phyloP scores from a whole-genome alignment of 1,140 invertebrate species.

The Rhynchophorus ferrugineus region DNA sequence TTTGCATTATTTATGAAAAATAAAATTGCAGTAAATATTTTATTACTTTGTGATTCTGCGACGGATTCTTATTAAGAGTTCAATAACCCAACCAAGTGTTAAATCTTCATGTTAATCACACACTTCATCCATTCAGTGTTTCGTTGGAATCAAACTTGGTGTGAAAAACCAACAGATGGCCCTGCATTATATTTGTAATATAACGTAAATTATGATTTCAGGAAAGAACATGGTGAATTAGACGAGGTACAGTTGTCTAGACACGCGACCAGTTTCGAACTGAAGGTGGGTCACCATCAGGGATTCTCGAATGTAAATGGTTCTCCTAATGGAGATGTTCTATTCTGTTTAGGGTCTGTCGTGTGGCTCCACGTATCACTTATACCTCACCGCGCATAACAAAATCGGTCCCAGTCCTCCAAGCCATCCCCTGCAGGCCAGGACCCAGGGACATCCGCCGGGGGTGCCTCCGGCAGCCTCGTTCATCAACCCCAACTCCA shows the following conservation, averaged over 20 bases:
- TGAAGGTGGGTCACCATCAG: conserved; percentile 47
- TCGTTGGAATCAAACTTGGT: too few species aligned
- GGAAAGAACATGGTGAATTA: conserved; percentile 53
- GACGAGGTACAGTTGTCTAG: conserved; percentile 58
- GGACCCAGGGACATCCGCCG: conserved; percentile 65
- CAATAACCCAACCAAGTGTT: too few species aligned
- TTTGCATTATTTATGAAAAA: too few species aligned
- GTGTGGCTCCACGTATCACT: conserved; percentile 68
- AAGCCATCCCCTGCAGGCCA: conserved; percentile 58
- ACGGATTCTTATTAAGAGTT: too few species aligned
- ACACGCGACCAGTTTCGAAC: conserved; percentile 56
- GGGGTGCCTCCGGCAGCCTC: conserved; percentile 56
- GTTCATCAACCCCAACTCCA: conserved; percentile 62
- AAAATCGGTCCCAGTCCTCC: conserved; percentile 65
- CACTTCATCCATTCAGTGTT: too few species aligned
- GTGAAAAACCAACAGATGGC: too few species aligned
- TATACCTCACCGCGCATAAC: conserved; percentile 63
- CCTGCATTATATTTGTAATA: too few species aligned
- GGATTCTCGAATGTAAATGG: background rate
- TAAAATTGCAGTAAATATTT: too few species aligned
- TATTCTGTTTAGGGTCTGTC: conserved; percentile 46
- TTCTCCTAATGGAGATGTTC: background rate
- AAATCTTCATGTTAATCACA: too few species aligned
- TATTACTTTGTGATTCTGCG: too few species aligned
- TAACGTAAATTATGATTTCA: background rate